Base-by-base conservation (phyloP, 2,113 vertebrate species). In the Megaptera novaeangliae region DNA sequence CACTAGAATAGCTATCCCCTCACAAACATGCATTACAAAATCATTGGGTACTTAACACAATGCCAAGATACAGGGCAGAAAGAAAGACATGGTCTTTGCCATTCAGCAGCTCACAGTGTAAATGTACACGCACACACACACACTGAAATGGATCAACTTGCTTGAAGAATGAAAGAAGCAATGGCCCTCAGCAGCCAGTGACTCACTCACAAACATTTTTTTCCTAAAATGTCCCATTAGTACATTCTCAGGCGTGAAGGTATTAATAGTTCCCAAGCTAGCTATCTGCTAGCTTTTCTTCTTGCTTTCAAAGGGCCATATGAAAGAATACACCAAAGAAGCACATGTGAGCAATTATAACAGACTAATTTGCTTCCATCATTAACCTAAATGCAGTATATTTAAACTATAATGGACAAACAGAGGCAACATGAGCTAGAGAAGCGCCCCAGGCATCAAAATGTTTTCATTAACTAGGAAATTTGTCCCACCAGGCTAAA, bases 401-500 rank as follows among this genome's bases (percentile, higher is more conserved):
- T 80, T 96, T 88, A 89, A 94, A 92, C 64, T 61, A 75, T 92
- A 91, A 97, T 64, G 64, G 80, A 61, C 44, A 75, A 83, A 88
- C 44, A 95, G 69, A 86, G 78, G 13, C 46, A 80, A 64, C 25
- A 2, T 23, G 69, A 97, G 59, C 71, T 46, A 77, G 27, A 29
- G 36, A 91, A 88, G 39, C 68, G 17, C 34, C 57, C 9, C 80
- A 88, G 18, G 52, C 49, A 93, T 66, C 78, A 55, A 83, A 97
- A 86, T 21, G 12, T n/a, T 89, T 88, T 93, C 82, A 94, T 94
- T 96, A 94, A 77, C 49, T 55, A 74, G 63, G 66, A 93, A 75
- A 95, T 91, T 36, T 92, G 25, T 92, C n/a, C 72, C 85, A 93
- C 39, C 41, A 89, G 68, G 63, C 29, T 83, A 94, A 92, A 93